phyloP scores from a whole-genome alignment of 2,888 invertebrate species.

The Ichneumon xanthorius region DNA sequence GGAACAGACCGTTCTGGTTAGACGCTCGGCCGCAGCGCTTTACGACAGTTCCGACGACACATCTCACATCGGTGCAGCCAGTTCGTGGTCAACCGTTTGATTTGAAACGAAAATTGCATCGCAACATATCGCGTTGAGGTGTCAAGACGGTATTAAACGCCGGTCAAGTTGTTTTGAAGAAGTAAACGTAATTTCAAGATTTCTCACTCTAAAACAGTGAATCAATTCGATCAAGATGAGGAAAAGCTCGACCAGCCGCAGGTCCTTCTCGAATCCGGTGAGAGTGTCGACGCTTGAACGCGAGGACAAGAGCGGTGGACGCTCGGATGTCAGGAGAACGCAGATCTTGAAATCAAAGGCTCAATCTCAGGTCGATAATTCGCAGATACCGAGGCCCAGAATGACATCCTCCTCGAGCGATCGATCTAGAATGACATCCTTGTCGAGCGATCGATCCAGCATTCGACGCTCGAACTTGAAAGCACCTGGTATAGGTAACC shows the following conservation, averaged over 20 bases:
- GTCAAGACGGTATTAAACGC: neutral
- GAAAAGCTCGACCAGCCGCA: conserved; percentile 72
- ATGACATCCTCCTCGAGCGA: conserved; percentile 74
- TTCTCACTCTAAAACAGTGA: neutral
- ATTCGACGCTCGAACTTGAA: conserved; percentile 73
- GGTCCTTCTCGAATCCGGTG: conserved; percentile 77
- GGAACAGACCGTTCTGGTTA: neutral
- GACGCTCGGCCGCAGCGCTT: conserved; percentile 10
- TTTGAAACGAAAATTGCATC: conserved; percentile 12
- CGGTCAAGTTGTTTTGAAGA: neutral
- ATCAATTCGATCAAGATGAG: conserved; percentile 67
- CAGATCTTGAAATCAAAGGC: conserved; percentile 69
- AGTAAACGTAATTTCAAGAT: neutral
- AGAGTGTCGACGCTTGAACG: conserved; percentile 74
- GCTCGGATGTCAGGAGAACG: conserved; percentile 71
- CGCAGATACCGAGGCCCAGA: conserved; percentile 78
- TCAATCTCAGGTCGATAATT: conserved; percentile 67
- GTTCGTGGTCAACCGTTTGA: conserved; percentile 9
- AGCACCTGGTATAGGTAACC: conserved; percentile 66
- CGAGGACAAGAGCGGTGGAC: conserved; percentile 72
- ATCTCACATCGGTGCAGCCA: neutral
- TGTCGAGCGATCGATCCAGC: conserved; percentile 71
- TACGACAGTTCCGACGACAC: neutral
- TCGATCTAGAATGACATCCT: conserved; percentile 70
- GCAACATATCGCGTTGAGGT: neutral